Percentiles rank a stretch among this genome's conserved stretches.
phyloP scores from a whole-genome alignment of 2,113 vertebrate genomes.

The Psilopsiagon aymara region DNA sequence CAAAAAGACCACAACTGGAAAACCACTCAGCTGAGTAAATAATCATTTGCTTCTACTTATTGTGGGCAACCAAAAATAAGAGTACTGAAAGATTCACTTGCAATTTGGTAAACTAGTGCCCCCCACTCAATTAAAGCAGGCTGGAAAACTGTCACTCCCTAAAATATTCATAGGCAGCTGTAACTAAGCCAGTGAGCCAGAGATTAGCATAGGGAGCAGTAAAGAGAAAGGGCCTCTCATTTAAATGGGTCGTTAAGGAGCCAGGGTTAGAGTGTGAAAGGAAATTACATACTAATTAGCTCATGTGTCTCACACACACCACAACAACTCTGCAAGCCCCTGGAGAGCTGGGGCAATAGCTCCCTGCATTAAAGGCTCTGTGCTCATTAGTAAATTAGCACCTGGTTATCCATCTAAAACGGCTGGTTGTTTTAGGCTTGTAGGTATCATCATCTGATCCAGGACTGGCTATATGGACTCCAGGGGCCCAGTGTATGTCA shows the following conservation, averaged over 20 bases:
- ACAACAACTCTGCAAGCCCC: conserved; percentile 8
- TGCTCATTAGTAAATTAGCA: conserved; percentile 57
- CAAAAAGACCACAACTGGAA: not conserved
- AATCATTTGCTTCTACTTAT: not conserved
- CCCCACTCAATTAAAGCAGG: conserved; percentile 34
- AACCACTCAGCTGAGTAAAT: not conserved
- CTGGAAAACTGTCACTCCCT: conserved; percentile 37
- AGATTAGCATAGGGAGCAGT: conserved; percentile 51
- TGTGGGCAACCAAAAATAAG: not conserved
- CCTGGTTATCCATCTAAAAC: conserved; percentile 44
- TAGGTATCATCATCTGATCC: not conserved
- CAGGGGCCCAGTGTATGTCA: not conserved
- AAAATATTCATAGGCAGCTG: conserved; percentile 63
- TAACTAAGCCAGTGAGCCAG: conserved; percentile 26
- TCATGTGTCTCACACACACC: conserved; percentile 36
- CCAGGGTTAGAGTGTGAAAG: conserved; percentile 50
- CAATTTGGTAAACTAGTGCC: conserved; percentile 13
- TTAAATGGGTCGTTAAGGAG: conserved; percentile 63
- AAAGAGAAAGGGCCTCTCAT: conserved; percentile 62
- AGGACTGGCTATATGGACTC: not conserved
- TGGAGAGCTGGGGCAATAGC: conserved; percentile 39
- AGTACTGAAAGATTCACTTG: not conserved
- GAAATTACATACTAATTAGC: conserved; percentile 68
- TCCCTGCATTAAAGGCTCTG: conserved; percentile 19
- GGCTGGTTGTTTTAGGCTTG: not conserved